Evolutionary conservation across 1,140 invertebrate species (phyloP).

Genomic region (Lasaia peninsularis): DNA sequence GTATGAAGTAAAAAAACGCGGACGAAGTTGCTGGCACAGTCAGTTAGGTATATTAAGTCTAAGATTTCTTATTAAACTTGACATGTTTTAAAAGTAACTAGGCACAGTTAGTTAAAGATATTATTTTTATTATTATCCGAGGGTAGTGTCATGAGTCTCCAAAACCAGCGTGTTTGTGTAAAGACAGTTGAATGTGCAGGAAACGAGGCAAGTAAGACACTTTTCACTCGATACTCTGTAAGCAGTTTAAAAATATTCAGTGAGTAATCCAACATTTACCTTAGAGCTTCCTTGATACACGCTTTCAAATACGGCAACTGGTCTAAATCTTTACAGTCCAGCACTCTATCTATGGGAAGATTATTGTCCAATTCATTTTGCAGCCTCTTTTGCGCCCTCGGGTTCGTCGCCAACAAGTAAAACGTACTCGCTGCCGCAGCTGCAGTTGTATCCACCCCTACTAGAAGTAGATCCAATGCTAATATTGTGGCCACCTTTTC

Average conservation of each 20-base stretch:
- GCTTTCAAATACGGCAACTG: conserved; percentile 89
- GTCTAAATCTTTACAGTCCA: conserved; percentile 83
- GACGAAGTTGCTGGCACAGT: too few species aligned
- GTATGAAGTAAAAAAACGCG: too few species aligned
- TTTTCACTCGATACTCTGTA: too few species aligned
- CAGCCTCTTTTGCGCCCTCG: conserved; percentile 84
- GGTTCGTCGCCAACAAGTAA: conserved; percentile 88
- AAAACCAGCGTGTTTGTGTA: too few species aligned
- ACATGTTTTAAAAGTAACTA: too few species aligned
- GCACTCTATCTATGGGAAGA: conserved; percentile 76
- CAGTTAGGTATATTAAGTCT: too few species aligned
- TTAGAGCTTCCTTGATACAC: conserved; percentile 92
- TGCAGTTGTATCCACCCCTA: conserved; percentile 92
- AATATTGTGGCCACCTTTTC: conserved; percentile 85
- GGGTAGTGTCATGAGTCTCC: too few species aligned
- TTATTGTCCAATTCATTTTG: conserved; percentile 83
- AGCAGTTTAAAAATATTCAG: not conserved
- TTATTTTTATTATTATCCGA: too few species aligned
- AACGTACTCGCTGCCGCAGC: conserved; percentile 87
- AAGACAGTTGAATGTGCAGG: too few species aligned
- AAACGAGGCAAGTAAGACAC: too few species aligned
- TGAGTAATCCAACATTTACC: conserved; percentile 74
- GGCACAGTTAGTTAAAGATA: too few species aligned
- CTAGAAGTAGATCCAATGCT: conserved; percentile 89
- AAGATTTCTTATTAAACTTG: too few species aligned